These are phyloP conservation scores for Caradrina kadenii DNA, from an alignment of 2,888 invertebrate genomes.

Conservation along the genomic window DNA sequence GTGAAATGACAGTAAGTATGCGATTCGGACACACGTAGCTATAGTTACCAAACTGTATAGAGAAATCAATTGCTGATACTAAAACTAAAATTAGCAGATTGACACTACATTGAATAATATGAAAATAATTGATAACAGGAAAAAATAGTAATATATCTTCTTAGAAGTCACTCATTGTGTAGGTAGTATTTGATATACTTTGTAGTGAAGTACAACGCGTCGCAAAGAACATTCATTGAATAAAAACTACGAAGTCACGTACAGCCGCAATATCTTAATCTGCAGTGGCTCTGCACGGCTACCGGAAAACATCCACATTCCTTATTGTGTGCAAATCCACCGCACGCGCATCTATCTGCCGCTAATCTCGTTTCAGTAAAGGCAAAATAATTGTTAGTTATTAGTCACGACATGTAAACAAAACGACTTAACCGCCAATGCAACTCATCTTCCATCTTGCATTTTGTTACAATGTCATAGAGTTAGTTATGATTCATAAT, in stretches of 20 bases:
- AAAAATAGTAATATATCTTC: constrained; percentile 8
- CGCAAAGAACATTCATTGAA: constrained; percentile 4
- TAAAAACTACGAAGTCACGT: constrained; percentile 28
- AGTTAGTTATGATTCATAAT: constrained; percentile 45
- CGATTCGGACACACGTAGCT: constrained; percentile 60
- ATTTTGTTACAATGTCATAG: constrained; percentile 32
- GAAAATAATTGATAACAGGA: constrained; percentile 22
- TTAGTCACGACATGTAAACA: constrained; percentile 36
- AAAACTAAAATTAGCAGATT: constrained; percentile 33
- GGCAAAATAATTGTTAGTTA: constrained; percentile 59
- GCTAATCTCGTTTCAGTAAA: constrained; percentile 61
- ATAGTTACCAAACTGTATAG: constrained; percentile 45
- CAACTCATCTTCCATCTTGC: constrained; percentile 17
- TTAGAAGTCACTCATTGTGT: not conserved
- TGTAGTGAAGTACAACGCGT: constrained; percentile 19
- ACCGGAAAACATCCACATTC: constrained; percentile 50
- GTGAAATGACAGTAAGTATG: constrained; percentile 68
- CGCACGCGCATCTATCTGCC: constrained; percentile 47
- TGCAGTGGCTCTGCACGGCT: constrained; percentile 9
- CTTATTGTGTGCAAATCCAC: constrained; percentile 61
- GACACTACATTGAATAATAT: constrained; percentile 10
- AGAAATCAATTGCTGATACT: constrained; percentile 39
- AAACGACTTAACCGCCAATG: constrained; percentile 37
- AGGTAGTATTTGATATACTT: constrained; percentile 12
- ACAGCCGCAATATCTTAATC: constrained; percentile 42